Evolutionary conservation across 2,888 invertebrate genomes (phyloP).

Genomic region (Nymphalis urticae): DNA sequence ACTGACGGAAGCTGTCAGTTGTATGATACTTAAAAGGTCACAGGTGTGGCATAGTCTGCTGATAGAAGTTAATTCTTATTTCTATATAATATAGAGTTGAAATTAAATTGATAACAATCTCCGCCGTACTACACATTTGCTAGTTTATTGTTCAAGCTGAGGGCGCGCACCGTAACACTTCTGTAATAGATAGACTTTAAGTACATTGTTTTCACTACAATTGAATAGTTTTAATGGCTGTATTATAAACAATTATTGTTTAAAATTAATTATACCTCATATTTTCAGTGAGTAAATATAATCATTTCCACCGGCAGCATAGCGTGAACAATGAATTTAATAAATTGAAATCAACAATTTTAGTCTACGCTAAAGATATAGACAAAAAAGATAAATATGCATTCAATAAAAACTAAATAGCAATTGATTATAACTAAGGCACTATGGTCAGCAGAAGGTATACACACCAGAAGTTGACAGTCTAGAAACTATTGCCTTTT

Average conservation of each 20-base stretch:
- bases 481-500: no score
- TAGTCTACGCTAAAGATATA: no score
- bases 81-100: slow-evolving; percentile 42
- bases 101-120: slow-evolving; percentile 44
- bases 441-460: no score
- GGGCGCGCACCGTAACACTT: slow-evolving; percentile 53
- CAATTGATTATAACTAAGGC: no score
- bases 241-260: slow-evolving; percentile 19
- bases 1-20: slow-evolving; percentile 75
- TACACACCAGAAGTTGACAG: no score
- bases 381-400: no score
- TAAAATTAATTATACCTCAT: slow-evolving; percentile 10
- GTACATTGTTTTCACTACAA: slow-evolving; percentile 46
- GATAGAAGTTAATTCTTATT: slow-evolving; percentile 51
- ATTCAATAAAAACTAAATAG: no score
- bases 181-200: slow-evolving; percentile 55
- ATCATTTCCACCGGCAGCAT: no score
- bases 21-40: slow-evolving; percentile 61
- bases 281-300: no score
- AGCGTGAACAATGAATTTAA: no score
- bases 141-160: slow-evolving; percentile 62
- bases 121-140: slow-evolving; percentile 49
- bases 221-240: slow-evolving; percentile 37
- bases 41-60: slow-evolving; percentile 47
- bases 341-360: no score